phyloP scores from a whole-genome alignment of 2,113 vertebrate species.

The Nerophis lumbriciformis region DNA sequence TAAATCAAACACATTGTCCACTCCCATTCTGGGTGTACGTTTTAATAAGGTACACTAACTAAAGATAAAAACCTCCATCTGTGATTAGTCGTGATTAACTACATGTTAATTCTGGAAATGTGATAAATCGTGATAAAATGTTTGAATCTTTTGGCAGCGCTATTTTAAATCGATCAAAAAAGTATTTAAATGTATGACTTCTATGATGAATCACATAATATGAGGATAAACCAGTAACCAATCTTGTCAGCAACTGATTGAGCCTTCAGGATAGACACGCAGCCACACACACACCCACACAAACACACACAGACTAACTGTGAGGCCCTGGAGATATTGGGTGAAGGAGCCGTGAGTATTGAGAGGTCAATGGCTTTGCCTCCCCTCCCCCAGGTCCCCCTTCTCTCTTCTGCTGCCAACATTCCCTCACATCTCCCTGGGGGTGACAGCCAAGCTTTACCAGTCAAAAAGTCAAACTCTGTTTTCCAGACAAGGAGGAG shows the following conservation, averaged over 20 bases:
- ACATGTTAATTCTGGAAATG: too few relatives aligned
- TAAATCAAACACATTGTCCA: too few relatives aligned
- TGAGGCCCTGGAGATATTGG: slow-evolving; percentile 29
- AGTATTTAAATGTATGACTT: too few relatives aligned
- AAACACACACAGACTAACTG: background rate
- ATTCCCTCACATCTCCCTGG: slow-evolving; percentile 22
- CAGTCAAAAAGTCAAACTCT: background rate
- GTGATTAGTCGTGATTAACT: too few relatives aligned
- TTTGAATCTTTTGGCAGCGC: too few relatives aligned
- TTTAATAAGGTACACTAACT: too few relatives aligned
- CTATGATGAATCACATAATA: too few relatives aligned
- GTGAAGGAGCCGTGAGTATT: slow-evolving; percentile 19
- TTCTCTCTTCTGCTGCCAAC: slow-evolving; percentile 11
- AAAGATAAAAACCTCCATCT: too few relatives aligned
- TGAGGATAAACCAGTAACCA: background rate
- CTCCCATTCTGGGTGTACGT: too few relatives aligned
- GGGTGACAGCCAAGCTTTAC: slow-evolving; percentile 8
- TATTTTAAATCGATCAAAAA: too few relatives aligned
- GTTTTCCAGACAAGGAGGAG: background rate
- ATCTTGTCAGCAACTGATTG: slow-evolving; percentile 1
- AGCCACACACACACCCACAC: background rate
- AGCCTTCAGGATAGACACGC: slow-evolving; percentile 14
- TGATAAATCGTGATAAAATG: too few relatives aligned
- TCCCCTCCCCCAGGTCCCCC: slow-evolving; percentile 22
- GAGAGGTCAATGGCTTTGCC: slow-evolving; percentile 31